A percentile compares a stretch with the other conserved stretches of the same genome.
These are phyloP conservation scores for Piprites chloris DNA, from an alignment of 2,113 vertebrate genomes.

Conservation along the genomic window DNA sequence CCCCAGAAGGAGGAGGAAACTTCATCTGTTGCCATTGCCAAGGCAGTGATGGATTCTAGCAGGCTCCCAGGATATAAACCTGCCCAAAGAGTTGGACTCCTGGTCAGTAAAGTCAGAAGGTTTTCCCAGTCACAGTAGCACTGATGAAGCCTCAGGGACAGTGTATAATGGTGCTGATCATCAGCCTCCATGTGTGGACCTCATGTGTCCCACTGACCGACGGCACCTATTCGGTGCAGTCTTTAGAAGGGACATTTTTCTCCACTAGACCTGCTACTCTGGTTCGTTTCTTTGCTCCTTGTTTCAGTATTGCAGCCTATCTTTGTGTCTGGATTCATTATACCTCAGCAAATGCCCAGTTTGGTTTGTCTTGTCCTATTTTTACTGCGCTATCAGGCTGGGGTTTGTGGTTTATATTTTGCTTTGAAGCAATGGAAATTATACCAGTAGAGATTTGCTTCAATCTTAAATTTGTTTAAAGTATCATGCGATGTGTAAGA, in stretches of 20 bases:
- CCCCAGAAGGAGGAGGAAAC: not conserved
- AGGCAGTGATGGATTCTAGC: not conserved
- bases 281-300: not conserved
- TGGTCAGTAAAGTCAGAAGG: not conserved
- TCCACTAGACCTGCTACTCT: not conserved
- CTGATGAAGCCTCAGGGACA: not conserved
- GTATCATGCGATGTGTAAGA: not conserved
- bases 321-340: not conserved
- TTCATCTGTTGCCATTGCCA: not conserved
- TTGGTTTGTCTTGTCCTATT: not conserved
- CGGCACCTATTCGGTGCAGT: too few species aligned
- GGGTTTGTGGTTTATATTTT: not conserved
- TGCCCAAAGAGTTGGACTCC: not conserved
- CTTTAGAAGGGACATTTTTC: not conserved
- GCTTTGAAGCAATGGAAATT: not conserved
- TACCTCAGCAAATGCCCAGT: not conserved
- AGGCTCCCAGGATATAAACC: not conserved
- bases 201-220: not conserved
- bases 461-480: not conserved
- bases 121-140: not conserved
- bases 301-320: not conserved
- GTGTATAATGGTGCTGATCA: not conserved
- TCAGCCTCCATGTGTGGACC: accelerated
- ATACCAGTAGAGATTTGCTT: not conserved
- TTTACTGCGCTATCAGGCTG: not conserved